phyloP scores from a whole-genome alignment of 2,113 vertebrate genomes.

The Gymnocephalus cernua region DNA sequence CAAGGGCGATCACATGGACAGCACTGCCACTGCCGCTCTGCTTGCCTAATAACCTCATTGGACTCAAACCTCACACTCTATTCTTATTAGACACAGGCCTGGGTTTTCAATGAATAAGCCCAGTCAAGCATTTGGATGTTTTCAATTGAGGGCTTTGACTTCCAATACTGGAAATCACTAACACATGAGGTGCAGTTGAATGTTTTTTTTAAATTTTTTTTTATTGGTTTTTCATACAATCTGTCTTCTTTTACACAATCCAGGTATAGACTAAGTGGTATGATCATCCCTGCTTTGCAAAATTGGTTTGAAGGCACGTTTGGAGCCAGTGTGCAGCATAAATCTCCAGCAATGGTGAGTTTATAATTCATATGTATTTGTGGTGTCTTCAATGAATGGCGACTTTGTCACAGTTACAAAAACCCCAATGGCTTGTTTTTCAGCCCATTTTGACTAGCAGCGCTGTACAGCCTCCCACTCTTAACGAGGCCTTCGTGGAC shows the following conservation, averaged over 20 bases:
- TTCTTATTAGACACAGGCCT: slow-evolving; percentile 47
- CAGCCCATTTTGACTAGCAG: slow-evolving; percentile 90
- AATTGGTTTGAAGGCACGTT: slow-evolving; percentile 95
- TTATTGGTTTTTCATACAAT: neutral
- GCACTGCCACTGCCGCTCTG: slow-evolving; percentile 46
- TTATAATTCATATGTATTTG: slow-evolving; percentile 14
- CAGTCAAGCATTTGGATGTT: slow-evolving; percentile 34
- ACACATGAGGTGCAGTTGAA: neutral
- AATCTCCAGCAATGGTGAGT: slow-evolving; percentile 93
- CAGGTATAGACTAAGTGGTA: slow-evolving; percentile 95
- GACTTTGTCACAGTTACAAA: slow-evolving; percentile 10
- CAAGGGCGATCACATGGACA: slow-evolving; percentile 44
- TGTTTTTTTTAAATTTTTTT: neutral
- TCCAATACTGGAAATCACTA: slow-evolving; percentile 1
- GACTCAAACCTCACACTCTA: slow-evolving; percentile 39
- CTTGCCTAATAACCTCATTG: slow-evolving; percentile 55
- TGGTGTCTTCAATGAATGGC: slow-evolving; percentile 10
- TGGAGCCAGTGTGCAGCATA: slow-evolving; percentile 93
- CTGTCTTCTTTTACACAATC: slow-evolving; percentile 15
- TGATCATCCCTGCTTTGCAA: slow-evolving; percentile 91
- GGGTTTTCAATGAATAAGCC: slow-evolving; percentile 42
- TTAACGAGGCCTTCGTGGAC: slow-evolving; percentile 92
- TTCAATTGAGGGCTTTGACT: slow-evolving; percentile 25
- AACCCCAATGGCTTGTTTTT: slow-evolving; percentile 55
- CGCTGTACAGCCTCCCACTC: slow-evolving; percentile 87